Conservation (phyloP, 2,797 vertebrate genomes). For the Xerus rutilus region DNA sequence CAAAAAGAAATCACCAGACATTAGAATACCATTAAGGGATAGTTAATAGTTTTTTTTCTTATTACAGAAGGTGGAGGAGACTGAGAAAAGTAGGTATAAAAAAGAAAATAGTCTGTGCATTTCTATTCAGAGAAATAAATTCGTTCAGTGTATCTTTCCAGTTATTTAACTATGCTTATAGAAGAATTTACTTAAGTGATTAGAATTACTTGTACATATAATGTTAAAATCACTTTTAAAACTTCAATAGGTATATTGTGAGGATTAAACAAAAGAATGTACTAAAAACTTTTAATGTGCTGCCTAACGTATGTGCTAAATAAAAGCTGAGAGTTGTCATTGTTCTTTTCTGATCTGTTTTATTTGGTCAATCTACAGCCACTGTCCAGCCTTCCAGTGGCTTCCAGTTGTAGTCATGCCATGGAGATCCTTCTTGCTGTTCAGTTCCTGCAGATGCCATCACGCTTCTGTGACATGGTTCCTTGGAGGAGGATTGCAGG, state of each 20-base stretch:
- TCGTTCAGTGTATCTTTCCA: background rate
- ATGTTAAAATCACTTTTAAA: background rate
- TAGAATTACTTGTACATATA: background rate
- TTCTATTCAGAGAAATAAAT: slow-evolving; percentile 33
- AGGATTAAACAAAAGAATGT: slow-evolving; percentile 4
- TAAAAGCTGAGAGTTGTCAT: background rate
- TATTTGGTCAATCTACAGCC: background rate
- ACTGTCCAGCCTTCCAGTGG: background rate
- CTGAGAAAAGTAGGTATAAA: background rate
- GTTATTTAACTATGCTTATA: background rate
- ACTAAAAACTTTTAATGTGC: background rate
- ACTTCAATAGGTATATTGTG: background rate
- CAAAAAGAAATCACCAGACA: background rate
- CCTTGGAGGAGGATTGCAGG: background rate
- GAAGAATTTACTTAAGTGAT: background rate
- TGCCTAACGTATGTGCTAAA: background rate
- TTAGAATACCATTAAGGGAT: background rate
- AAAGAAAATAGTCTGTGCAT: background rate
- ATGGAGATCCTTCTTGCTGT: background rate
- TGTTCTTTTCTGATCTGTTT: background rate
- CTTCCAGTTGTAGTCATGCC: background rate
- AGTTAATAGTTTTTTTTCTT: background rate
- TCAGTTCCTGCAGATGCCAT: background rate
- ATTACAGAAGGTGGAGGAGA: background rate
- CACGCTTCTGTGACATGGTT: background rate